Conservation (phyloP, 1,140 invertebrate species). For the Dolichoris vasculosae region DNA sequence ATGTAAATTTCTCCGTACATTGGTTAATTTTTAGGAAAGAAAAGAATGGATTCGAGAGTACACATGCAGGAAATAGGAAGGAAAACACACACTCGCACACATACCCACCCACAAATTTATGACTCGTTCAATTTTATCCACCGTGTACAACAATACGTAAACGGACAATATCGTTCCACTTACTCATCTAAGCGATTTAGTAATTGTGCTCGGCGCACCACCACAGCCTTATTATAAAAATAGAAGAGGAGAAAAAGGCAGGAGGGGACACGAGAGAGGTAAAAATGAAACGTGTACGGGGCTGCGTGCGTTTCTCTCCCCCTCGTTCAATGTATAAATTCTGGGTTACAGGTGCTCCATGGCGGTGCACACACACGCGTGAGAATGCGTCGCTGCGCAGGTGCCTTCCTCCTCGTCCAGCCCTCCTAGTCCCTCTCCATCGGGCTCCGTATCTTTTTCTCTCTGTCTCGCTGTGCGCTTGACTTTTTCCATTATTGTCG, state of each 20-base stretch:
- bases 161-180: conserved; percentile 43
- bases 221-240: not conserved
- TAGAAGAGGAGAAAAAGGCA: not conserved
- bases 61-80: not conserved
- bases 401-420: conserved; percentile 57
- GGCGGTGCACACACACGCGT: conserved; percentile 59
- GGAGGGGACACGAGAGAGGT: conserved; percentile 63
- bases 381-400: conserved; percentile 71
- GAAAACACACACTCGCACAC: not conserved
- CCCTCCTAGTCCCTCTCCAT: conserved; percentile 48
- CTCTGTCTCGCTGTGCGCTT: conserved; percentile 9
- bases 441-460: not conserved
- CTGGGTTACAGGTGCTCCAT: conserved; percentile 67
- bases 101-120: not conserved
- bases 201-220: conserved; percentile 39
- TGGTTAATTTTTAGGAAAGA: not conserved
- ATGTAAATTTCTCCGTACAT: not conserved
- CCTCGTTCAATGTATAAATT: conserved; percentile 42
- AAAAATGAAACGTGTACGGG: conserved; percentile 11
- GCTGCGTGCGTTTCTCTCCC: conserved; percentile 53
- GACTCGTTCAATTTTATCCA: conserved; percentile 14
- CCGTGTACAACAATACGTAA: not conserved
- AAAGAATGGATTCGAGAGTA: not conserved
- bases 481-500: conserved; percentile 60
- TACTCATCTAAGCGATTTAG: conserved; percentile 51